Evolutionary conservation across 2,888 invertebrate genomes (phyloP).

Genomic region (Melolontha melolontha): DNA sequence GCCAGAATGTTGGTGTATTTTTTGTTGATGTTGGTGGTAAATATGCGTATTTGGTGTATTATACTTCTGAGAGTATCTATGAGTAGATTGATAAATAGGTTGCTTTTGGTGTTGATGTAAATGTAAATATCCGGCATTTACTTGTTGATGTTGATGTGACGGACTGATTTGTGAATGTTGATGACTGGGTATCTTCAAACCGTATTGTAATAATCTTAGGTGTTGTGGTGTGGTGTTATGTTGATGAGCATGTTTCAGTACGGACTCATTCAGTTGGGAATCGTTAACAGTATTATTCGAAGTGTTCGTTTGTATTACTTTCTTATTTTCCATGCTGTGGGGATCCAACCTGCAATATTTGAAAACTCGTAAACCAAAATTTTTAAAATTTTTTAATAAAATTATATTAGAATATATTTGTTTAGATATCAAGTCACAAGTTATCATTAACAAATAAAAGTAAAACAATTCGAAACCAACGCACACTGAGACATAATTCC

Average conservation of each 20-base stretch:
- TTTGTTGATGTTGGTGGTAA: constrained; percentile 37
- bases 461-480: too few species aligned
- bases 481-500: too few species aligned
- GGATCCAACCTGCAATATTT: constrained; percentile 61
- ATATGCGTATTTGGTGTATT: constrained; percentile 27
- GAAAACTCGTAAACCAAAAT: too few species aligned
- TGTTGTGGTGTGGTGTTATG: constrained; percentile 70
- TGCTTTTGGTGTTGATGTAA: constrained; percentile 54
- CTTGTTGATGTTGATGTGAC: constrained; percentile 59
- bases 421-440: too few species aligned
- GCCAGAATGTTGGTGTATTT: constrained; percentile 51
- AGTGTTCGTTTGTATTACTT: constrained; percentile 57
- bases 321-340: constrained; percentile 63
- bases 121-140: constrained; percentile 47
- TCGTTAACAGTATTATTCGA: constrained; percentile 51
- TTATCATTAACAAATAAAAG: too few species aligned
- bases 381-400: too few species aligned
- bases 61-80: constrained; percentile 40
- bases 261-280: constrained; percentile 51
- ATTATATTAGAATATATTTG: too few species aligned
- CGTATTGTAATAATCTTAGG: constrained; percentile 69
- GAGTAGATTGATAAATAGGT: constrained; percentile 53
- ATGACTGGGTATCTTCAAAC: constrained; percentile 70
- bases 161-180: constrained; percentile 65
- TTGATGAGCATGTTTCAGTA: constrained; percentile 69